Percentiles rank a stretch among this genome's conserved stretches.
Conservation (phyloP, 1,140 invertebrate genomes). For the Trichogramma pretiosum region DNA sequence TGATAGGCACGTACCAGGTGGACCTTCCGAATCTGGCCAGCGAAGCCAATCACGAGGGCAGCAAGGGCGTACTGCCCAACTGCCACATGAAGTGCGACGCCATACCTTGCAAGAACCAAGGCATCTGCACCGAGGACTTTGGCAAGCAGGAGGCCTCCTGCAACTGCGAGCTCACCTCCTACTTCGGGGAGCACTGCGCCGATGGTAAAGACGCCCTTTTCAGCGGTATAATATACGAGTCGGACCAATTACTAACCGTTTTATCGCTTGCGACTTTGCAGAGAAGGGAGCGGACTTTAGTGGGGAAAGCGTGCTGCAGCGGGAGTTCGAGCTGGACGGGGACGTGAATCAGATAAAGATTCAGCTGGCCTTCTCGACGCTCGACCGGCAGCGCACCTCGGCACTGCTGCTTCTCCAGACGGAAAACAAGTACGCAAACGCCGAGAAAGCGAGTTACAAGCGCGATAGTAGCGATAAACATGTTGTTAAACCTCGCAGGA, state of each 20-base stretch:
- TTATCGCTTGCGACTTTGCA: constrained; percentile 53
- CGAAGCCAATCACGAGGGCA: constrained; percentile 62
- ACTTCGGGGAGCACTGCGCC: constrained; percentile 65
- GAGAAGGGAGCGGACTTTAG: constrained; percentile 84
- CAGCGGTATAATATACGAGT: too few species aligned
- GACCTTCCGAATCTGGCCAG: constrained; percentile 65
- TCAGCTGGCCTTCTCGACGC: constrained; percentile 74
- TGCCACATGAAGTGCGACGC: constrained; percentile 85
- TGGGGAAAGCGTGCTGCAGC: constrained; percentile 70
- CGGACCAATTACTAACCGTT: too few species aligned
- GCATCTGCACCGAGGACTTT: constrained; percentile 82
- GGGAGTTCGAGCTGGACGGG: constrained; percentile 63
- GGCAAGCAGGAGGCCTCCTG: constrained; percentile 73
- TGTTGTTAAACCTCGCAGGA: constrained; percentile 54
- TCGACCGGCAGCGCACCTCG: constrained; percentile 65
- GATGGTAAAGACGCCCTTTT: constrained; percentile 53
- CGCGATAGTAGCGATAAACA: too few species aligned
- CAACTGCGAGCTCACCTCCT: constrained; percentile 81
- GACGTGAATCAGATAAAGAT: constrained; percentile 66
- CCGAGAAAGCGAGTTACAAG: constrained; percentile 14
- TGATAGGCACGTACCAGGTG: constrained; percentile 71
- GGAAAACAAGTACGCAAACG: constrained; percentile 60
- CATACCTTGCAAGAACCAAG: constrained; percentile 78
- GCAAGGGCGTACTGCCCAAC: constrained; percentile 62
- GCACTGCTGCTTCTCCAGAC: constrained; percentile 70